phyloP scores from a whole-genome alignment of 2,113 vertebrate genomes.

The Peromyscus polionotus region DNA sequence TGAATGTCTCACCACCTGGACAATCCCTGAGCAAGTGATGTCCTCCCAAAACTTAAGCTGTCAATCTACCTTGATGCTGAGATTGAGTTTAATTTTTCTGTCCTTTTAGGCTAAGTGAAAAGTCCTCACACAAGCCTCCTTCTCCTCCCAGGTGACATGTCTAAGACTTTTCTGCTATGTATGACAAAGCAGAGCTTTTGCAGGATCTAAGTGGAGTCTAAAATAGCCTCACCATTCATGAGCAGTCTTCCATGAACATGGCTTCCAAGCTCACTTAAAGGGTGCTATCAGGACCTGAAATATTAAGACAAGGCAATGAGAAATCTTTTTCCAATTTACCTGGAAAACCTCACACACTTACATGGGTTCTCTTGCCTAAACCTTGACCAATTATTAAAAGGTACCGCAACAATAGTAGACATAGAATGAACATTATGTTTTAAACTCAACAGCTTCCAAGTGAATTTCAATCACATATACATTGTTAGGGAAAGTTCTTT shows the following conservation, averaged over 20 bases:
- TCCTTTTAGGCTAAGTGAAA: neutral
- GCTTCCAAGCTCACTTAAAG: neutral
- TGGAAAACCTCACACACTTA: neutral
- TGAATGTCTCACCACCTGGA: slow-evolving; percentile 71
- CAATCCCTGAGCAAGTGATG: neutral
- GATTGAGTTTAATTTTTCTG: neutral
- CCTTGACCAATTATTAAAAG: neutral
- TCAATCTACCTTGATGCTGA: neutral
- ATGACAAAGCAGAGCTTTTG: neutral
- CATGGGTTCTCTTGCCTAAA: neutral
- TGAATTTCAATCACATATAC: neutral
- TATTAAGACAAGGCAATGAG: too few relatives aligned
- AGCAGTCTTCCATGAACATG: fast-evolving
- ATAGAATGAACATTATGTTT: neutral
- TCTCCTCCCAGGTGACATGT: neutral
- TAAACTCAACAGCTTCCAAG: neutral
- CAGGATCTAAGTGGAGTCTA: neutral
- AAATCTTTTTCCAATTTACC: neutral
- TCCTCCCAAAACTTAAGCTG: neutral
- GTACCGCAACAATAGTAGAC: neutral
- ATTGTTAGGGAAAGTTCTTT: neutral
- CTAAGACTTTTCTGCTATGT: neutral
- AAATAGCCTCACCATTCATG: neutral
- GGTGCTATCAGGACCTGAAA: fast-evolving
- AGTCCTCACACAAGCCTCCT: neutral